phyloP scores from a whole-genome alignment of 2,888 invertebrate genomes.

The Deilephila porcellus region DNA sequence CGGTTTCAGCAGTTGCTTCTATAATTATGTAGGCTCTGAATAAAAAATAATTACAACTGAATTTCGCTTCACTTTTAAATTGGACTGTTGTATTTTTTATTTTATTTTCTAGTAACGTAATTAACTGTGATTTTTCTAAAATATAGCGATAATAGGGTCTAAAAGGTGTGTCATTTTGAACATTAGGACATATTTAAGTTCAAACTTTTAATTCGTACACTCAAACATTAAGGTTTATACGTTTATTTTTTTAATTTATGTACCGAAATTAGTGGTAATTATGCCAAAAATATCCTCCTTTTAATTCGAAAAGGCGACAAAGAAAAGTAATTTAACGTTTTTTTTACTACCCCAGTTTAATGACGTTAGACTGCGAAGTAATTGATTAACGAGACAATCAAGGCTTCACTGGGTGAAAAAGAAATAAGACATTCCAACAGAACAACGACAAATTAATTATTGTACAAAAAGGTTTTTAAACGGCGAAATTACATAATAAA shows the following conservation, averaged over 20 bases:
- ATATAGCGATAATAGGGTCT: background rate
- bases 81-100: background rate
- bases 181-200: no score
- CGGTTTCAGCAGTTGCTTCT: conserved; percentile 1
- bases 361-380: conserved; percentile 1
- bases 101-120: background rate
- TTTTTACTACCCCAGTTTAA: background rate
- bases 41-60: background rate
- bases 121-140: background rate
- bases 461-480: background rate
- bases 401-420: background rate
- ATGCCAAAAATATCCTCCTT: background rate
- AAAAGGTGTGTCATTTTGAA: no score
- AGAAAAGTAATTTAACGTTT: background rate
- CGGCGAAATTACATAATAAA: background rate
- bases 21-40: conserved; percentile 9
- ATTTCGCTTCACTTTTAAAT: background rate
- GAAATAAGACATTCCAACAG: background rate
- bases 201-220: no score
- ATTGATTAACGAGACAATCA: conserved; percentile 5
- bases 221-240: no score
- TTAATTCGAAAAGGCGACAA: background rate
- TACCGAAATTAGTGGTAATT: no score
- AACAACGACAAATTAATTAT: background rate
- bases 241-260: no score